Evolutionary conservation across 1,140 invertebrate genomes (phyloP), one percentile per base, ranked within the genome.

Genomic region (Acromyrmex echinatior): DNA sequence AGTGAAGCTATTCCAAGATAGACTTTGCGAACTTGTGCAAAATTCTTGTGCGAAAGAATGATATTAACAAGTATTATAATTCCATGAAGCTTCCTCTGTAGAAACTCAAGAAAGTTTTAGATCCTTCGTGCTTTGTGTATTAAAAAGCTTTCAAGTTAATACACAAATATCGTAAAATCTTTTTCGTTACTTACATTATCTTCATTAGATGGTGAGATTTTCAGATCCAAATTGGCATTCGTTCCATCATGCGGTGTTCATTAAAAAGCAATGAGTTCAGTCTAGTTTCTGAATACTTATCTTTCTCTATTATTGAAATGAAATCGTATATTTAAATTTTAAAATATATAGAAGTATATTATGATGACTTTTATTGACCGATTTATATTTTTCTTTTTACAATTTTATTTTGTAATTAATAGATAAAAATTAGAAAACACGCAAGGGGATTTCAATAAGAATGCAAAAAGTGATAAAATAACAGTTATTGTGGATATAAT

Each of bases 131-230:
- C 49, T 68, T 39, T 12, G 49, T 71, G 65, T 79, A 65, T 60
- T 65, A 58, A 81, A 25, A 81, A 81, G 66, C 79, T 81, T 81
- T 81, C 66, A 39, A 58, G 51, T 70, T 81, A 71, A 81, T 71
- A 58, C 25, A 71, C 51, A 71, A 71, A 81, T 71, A 71, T 58
- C 56, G 16, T 66, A 60, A 71, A 66, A 81, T 60, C 65, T 58
- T 71, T 71, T 60, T 58, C 21, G 10, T 71, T 58, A 58, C 35
- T 60, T 68, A 70, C 9, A 25, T 25, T 25, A 45, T 56, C 16
- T 12, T 16, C 9, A 81, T 9, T 21, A 45, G 45, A 81, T 56
- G 51, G 21, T 12, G 31, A 71, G 35, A 71, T 71, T 81, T 58
- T 25, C 66, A 71, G 31, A 81, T 39, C 35, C 9, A 60, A 70